These are phyloP conservation scores for Serranus cabrilla DNA, from an alignment of 2,797 vertebrate genomes.

Conservation along the genomic window DNA sequence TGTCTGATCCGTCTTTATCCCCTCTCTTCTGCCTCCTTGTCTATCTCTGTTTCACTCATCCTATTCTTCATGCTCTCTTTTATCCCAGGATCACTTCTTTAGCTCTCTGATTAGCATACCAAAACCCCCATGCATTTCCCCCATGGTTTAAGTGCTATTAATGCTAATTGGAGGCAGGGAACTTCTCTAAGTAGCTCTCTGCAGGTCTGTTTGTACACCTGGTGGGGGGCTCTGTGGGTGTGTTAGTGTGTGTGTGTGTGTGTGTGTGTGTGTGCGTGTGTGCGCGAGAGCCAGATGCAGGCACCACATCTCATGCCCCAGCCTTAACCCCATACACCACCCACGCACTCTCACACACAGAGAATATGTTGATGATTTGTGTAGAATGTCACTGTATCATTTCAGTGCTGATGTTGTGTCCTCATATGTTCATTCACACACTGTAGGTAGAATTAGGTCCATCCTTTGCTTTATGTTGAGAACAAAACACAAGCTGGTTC, in stretches of 20 bases:
- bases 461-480: no score
- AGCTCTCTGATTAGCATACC: slow-evolving; percentile 84
- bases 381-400: background rate
- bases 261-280: slow-evolving; percentile 50
- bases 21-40: slow-evolving; percentile 76
- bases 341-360: background rate
- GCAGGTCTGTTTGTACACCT: slow-evolving; percentile 83
- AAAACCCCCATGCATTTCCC: slow-evolving; percentile 83
- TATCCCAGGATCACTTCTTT: slow-evolving; percentile 82
- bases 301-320: slow-evolving; percentile 1
- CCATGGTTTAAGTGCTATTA: slow-evolving; percentile 83
- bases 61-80: slow-evolving; percentile 83
- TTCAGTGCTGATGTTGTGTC: background rate
- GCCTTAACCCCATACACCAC: background rate
- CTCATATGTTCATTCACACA: no score
- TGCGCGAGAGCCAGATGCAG: slow-evolving; percentile 23
- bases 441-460: no score
- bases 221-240: slow-evolving; percentile 63
- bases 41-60: slow-evolving; percentile 81
- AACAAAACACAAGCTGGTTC: no score
- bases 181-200: slow-evolving; percentile 71
- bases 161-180: slow-evolving; percentile 82
- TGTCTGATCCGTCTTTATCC: slow-evolving; percentile 82
- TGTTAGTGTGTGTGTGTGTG: slow-evolving; percentile 30
- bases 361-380: no score